These are phyloP conservation scores for Globia sparganii DNA, from an alignment of 2,888 invertebrate genomes.

Conservation along the genomic window DNA sequence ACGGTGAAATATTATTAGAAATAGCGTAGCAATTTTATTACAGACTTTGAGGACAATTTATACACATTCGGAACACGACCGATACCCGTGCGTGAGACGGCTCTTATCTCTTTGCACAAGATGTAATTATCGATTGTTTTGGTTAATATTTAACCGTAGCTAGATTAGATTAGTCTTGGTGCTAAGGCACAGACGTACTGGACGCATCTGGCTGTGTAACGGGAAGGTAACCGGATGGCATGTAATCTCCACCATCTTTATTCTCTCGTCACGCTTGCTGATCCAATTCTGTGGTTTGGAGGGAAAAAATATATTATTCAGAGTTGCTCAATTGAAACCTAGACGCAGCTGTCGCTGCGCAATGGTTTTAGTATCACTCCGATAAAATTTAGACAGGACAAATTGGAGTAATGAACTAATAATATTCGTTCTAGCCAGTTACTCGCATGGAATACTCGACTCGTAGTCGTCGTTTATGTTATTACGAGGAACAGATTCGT, in stretches of 20 bases:
- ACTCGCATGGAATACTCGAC: constrained; percentile 14
- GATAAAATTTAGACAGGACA: constrained; percentile 57
- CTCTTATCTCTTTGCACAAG: constrained; percentile 66
- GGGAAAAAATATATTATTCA: constrained; percentile 68
- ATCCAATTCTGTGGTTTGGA: constrained; percentile 76
- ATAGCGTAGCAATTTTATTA: constrained; percentile 42
- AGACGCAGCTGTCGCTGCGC: constrained; percentile 71
- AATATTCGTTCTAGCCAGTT: constrained; percentile 31
- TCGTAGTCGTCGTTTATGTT: constrained; percentile 17
- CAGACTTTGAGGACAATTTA: constrained; percentile 41
- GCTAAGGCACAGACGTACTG: constrained; percentile 55
- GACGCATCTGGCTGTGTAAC: constrained; percentile 67
- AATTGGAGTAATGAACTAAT: constrained; percentile 55
- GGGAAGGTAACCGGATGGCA: constrained; percentile 72
- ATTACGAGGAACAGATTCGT: constrained; percentile 28
- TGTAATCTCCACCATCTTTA: constrained; percentile 75
- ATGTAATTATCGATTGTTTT: constrained; percentile 72
- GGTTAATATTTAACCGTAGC: constrained; percentile 67
- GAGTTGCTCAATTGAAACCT: constrained; percentile 68
- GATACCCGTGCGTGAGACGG: constrained; percentile 58
- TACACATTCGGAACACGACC: constrained; percentile 57
- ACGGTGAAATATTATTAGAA: constrained; percentile 46
- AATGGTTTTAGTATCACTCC: constrained; percentile 62
- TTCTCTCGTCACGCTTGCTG: constrained; percentile 78
- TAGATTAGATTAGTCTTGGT: constrained; percentile 66